Conservation (phyloP, 2,888 invertebrate genomes). For the Kryphioiulus occultus region DNA sequence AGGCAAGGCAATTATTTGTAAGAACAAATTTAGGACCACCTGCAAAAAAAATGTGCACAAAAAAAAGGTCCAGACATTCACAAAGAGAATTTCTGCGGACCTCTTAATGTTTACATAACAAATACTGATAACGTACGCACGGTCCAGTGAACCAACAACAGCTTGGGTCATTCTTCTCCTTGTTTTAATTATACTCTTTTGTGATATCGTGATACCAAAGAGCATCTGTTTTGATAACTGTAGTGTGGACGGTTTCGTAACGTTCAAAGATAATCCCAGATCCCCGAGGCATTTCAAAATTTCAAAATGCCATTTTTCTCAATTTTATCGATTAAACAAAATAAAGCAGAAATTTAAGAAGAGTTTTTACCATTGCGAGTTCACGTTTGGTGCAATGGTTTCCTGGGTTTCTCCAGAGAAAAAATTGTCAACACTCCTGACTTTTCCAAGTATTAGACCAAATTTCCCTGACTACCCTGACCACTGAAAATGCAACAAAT, state of each 20-base stretch:
- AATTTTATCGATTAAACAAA: too few relatives aligned
- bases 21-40: constrained; percentile 35
- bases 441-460: too few relatives aligned
- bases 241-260: background rate
- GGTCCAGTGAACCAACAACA: constrained; percentile 39
- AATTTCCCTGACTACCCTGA: too few relatives aligned
- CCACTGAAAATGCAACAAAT: too few relatives aligned
- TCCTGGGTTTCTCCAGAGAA: too few relatives aligned
- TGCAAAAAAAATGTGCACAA: background rate
- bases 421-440: too few relatives aligned
- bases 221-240: constrained; percentile 27
- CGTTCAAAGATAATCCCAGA: background rate
- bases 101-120: constrained; percentile 27
- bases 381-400: too few relatives aligned
- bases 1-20: constrained; percentile 8
- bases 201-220: background rate
- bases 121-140: constrained; percentile 22
- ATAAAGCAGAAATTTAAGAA: too few relatives aligned
- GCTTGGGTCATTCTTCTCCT: constrained; percentile 21
- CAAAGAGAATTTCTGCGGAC: too few relatives aligned
- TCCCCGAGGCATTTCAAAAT: too few relatives aligned
- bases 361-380: too few relatives aligned
- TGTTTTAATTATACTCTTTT: background rate
- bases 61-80: constrained; percentile 21
- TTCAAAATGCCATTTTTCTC: too few relatives aligned